Percentiles rank a stretch among this genome's conserved stretches.
Evolutionary conservation across 2,797 vertebrate species (phyloP).

Genomic region (Lutjanus campechanus): DNA sequence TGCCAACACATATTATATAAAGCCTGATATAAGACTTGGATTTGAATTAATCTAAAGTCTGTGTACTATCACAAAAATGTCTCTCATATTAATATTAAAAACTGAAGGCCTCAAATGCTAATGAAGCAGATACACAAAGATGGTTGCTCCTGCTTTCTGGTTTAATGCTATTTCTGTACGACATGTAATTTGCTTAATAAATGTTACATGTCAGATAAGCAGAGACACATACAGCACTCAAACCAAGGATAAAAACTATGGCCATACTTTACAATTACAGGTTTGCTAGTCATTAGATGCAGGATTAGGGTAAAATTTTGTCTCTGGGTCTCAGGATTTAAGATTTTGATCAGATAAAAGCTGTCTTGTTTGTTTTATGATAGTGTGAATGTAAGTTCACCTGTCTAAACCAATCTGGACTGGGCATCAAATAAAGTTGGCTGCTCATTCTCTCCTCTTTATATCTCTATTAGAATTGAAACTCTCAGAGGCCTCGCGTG

Average conservation of each 20-base stretch:
- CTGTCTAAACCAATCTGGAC: constrained; percentile 12
- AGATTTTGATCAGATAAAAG: not conserved
- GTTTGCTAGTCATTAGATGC: not conserved
- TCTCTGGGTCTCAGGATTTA: not conserved
- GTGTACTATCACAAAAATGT: not conserved
- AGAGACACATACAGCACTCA: not conserved
- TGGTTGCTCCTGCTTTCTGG: not conserved
- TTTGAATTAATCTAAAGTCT: not conserved
- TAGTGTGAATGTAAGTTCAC: not conserved
- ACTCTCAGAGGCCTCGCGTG: constrained; percentile 63
- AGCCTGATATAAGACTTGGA: not conserved
- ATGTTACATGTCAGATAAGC: not conserved
- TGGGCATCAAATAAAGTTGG: constrained; percentile 1
- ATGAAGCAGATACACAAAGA: not conserved
- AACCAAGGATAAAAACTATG: not conserved
- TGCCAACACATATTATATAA: not conserved
- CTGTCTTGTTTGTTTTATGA: not conserved
- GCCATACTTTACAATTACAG: no score
- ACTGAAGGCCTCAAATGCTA: not conserved
- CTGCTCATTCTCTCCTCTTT: constrained; percentile 55
- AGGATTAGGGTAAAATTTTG: not conserved
- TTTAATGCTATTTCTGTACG: not conserved
- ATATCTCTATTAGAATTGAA: constrained; percentile 66
- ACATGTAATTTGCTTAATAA: not conserved
- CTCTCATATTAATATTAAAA: not conserved